These are phyloP conservation scores for Antrozous pallidus DNA, from an alignment of 2,797 vertebrate genomes.

Conservation along the genomic window DNA sequence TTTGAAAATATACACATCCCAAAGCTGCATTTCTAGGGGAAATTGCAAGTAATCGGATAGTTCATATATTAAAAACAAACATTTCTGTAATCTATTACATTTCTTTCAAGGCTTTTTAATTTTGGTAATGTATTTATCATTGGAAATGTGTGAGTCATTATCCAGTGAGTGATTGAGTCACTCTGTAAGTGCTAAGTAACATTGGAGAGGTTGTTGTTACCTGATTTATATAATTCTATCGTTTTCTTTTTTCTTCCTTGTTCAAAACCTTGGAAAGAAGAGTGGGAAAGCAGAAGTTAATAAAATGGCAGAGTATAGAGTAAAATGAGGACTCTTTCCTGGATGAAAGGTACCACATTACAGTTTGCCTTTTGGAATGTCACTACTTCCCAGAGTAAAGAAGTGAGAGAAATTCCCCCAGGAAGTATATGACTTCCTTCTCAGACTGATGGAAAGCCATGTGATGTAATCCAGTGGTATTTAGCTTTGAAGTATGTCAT, in stretches of 20 bases:
- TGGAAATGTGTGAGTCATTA: not conserved
- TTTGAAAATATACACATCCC: not conserved
- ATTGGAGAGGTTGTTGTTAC: not conserved
- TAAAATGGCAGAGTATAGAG: not conserved
- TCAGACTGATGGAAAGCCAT: not conserved
- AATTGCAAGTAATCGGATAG: not conserved
- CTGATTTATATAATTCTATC: not conserved
- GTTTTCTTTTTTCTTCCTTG: constrained; percentile 10
- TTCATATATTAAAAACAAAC: not conserved
- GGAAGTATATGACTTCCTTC: not conserved
- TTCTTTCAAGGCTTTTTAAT: constrained; percentile 3
- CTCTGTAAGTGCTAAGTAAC: not conserved
- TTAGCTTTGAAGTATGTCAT: not conserved
- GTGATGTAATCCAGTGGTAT: not conserved
- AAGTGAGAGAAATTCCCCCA: not conserved
- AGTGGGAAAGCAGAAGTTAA: constrained; percentile 9
- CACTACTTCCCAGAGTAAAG: not conserved
- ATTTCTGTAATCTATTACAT: not conserved
- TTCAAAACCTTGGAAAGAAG: constrained; percentile 18
- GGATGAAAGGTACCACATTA: not conserved
- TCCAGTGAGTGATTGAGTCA: not conserved
- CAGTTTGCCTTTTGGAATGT: not conserved
- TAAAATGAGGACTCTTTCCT: not conserved
- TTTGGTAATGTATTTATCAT: not conserved
- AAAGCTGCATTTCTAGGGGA: not conserved